phyloP scores from a whole-genome alignment of 2,888 invertebrate species.

The Agrochola litura region DNA sequence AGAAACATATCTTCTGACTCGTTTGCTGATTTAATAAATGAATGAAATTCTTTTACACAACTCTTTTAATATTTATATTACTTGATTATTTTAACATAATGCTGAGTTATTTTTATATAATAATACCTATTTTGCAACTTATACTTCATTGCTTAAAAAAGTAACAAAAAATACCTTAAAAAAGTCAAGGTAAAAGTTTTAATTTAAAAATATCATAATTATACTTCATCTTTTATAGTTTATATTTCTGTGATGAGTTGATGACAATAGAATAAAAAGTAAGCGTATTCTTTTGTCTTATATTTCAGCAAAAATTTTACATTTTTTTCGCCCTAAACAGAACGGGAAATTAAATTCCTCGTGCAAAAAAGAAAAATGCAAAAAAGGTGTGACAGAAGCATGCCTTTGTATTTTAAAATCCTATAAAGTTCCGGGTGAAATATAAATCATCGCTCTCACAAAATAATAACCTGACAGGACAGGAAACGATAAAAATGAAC shows the following conservation, averaged over 20 bases:
- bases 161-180: background rate
- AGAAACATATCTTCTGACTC: constrained; percentile 31
- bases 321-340: background rate
- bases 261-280: background rate
- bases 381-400: constrained; percentile 29
- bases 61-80: background rate
- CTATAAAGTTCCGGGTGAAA: constrained; percentile 27
- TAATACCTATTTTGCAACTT: background rate
- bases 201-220: background rate
- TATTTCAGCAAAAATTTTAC: background rate
- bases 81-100: background rate
- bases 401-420: constrained; percentile 41
- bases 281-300: background rate
- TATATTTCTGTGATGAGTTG: background rate
- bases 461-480: constrained; percentile 55
- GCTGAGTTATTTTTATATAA: background rate
- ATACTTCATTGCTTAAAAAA: background rate
- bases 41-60: constrained; percentile 2
- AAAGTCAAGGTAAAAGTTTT: background rate
- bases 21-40: constrained; percentile 30
- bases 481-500: constrained; percentile 62
- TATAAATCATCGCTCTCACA: constrained; percentile 56
- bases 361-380: constrained; percentile 17
- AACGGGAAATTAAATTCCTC: constrained; percentile 29
- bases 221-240: too few species aligned